Conservation (phyloP, 2,113 vertebrate species). For the Anseranas semipalmata region DNA sequence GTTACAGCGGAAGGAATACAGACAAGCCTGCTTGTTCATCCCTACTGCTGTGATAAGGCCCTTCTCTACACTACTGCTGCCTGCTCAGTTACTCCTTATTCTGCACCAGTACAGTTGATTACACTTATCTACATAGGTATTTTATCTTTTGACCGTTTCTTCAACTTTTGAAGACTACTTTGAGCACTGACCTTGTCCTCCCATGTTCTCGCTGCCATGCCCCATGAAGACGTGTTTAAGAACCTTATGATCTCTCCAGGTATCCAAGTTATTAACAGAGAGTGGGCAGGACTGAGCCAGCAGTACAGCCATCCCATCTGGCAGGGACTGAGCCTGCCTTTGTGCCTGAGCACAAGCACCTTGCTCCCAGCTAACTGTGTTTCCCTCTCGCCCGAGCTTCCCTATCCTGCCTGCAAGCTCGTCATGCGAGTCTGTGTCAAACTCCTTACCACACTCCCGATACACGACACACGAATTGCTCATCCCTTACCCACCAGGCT, state of each 20-base stretch:
- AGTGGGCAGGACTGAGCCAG: not conserved
- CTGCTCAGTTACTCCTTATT: not conserved
- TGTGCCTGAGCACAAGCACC: fast-evolving
- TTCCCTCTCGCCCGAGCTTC: not conserved
- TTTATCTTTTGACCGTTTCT: not conserved
- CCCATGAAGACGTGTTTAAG: fast-evolving
- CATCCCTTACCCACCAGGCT: not conserved
- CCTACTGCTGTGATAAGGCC: not conserved
- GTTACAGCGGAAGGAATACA: not conserved
- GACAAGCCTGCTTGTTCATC: not conserved
- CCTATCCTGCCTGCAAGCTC: not conserved
- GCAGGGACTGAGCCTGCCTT: not conserved
- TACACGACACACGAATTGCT: not conserved
- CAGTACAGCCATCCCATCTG: not conserved
- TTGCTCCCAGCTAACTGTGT: not conserved
- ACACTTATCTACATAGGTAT: not conserved
- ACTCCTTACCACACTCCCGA: not conserved
- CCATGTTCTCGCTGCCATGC: not conserved
- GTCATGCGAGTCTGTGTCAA: not conserved
- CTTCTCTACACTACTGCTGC: not conserved
- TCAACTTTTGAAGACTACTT: not conserved
- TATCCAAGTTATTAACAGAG: not conserved
- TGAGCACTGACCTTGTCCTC: not conserved
- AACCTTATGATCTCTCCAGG: not conserved
- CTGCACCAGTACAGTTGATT: not conserved